Base-by-base conservation (phyloP, 2,888 invertebrate genomes). In the Petrolisthes cinctipes region DNA sequence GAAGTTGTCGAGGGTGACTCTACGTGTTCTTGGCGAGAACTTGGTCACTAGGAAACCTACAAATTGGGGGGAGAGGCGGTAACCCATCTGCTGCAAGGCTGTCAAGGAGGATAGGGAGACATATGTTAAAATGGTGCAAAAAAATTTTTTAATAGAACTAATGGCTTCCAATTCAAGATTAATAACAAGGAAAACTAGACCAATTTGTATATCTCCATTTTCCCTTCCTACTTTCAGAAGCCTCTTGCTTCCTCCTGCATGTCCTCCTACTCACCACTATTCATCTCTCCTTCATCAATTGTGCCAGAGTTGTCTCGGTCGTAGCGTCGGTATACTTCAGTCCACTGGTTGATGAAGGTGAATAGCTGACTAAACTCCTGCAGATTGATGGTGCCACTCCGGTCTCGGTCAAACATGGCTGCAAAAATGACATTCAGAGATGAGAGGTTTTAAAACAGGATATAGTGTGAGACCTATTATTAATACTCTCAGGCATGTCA, bases 401-500 rank as follows among this genome's bases (percentile, higher is more conserved):
- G 95, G 92, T 97, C 96, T 91, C 95, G 95, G 92, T 97, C 97
- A 93, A 98, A 98, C 96, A 98, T 96, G 86, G 96, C 96, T 96
- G 92, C 80, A 37, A 86, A 54, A 61, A 61, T 9, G 37, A 37
- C 37, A 37, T 37, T 37, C 37, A 37, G 37, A 37, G 37, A 37
- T 37, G 37, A 37, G 37, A 37, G 2, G 37, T 0, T 37, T 37
- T 37, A 37, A 37, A 37, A 37, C 37, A 37, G 37, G 37, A 37
- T 37, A 37, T 37, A 37, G 37, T 37, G 37, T 37, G 37, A 37
- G 37, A 37, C 37, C 37, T 37, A 37, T 37, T 1, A 37, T 37
- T 37, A 37, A 37, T 37, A n/a, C n/a, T n/a, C n/a, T 37, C 0
- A 37, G 37, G 37, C 37, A 37, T 37, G 37, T 37, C 37, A 37